These are phyloP conservation scores for Pycnonotus jocosus DNA, from an alignment of 2,113 vertebrate genomes.

Conservation along the genomic window DNA sequence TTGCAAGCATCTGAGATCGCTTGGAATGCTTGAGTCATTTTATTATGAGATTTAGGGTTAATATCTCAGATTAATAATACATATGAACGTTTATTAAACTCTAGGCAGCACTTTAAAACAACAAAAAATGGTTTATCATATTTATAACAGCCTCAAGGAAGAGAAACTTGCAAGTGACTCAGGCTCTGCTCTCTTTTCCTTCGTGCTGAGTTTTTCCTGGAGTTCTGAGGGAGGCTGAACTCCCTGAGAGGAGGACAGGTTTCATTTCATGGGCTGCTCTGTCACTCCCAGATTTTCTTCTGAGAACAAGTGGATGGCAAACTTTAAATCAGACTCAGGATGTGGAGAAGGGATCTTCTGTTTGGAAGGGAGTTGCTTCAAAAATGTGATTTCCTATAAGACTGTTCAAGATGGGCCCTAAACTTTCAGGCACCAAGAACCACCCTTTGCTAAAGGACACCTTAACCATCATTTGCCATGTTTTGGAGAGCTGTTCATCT, in stretches of 20 bases:
- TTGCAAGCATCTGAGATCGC: slow-evolving; percentile 31
- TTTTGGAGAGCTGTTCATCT: background rate
- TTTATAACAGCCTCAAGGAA: background rate
- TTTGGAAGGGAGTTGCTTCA: background rate
- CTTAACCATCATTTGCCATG: rapidly evolving
- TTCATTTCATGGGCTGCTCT: background rate
- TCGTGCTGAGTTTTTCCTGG: background rate
- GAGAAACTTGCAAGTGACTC: slow-evolving; percentile 4
- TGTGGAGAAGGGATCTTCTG: background rate
- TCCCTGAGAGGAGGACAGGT: background rate
- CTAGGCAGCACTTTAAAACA: slow-evolving; percentile 11
- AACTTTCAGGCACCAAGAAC: background rate
- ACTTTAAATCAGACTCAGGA: background rate
- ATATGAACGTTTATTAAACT: slow-evolving; percentile 44
- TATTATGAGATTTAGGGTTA: slow-evolving; percentile 33
- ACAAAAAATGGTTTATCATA: background rate
- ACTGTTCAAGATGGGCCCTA: background rate
- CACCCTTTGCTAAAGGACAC: background rate
- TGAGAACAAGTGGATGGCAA: background rate
- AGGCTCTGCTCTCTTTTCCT: background rate
- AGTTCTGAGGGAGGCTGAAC: background rate
- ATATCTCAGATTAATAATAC: slow-evolving; percentile 46
- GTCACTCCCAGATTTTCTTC: background rate
- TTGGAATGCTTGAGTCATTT: slow-evolving; percentile 42
- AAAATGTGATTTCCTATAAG: background rate